Conservation (phyloP, 2,797 vertebrate genomes). For the Sebastes variabilis region DNA sequence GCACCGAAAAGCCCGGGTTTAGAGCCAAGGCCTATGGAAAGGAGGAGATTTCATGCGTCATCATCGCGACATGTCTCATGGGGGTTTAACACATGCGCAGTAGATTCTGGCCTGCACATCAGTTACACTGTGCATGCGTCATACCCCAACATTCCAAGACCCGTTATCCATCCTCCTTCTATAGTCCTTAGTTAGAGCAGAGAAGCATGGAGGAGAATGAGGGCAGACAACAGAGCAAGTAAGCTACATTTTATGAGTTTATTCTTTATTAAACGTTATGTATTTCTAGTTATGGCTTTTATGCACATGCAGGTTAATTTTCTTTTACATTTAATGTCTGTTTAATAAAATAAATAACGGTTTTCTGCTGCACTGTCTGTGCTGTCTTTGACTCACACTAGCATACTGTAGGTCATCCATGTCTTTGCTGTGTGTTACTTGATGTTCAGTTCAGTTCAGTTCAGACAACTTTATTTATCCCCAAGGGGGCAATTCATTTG, state of each 20-base stretch:
- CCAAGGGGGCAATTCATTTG: too few species aligned
- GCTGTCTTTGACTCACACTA: background rate
- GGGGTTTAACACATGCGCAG: too few species aligned
- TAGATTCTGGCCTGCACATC: too few species aligned
- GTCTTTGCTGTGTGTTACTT: background rate
- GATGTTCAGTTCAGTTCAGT: background rate
- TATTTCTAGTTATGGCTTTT: background rate
- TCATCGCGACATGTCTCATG: fast-evolving
- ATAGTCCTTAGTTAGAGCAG: too few species aligned
- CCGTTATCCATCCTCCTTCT: too few species aligned
- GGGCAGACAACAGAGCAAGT: background rate
- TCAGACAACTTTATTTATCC: too few species aligned
- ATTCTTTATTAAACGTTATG: fast-evolving
- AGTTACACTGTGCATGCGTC: too few species aligned
- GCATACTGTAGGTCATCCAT: background rate
- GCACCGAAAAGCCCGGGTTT: conserved; percentile 63
- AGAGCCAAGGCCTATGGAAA: too few species aligned
- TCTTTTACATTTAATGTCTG: fast-evolving
- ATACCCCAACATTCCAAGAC: too few species aligned
- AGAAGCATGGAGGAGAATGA: conserved; percentile 51
- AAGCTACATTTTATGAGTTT: background rate
- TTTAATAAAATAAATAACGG: background rate
- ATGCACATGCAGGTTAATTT: fast-evolving
- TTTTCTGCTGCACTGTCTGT: background rate
- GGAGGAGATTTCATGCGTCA: fast-evolving